Base-by-base conservation (phyloP, 2,113 vertebrate genomes). In the Tychaedon coryphoeus region DNA sequence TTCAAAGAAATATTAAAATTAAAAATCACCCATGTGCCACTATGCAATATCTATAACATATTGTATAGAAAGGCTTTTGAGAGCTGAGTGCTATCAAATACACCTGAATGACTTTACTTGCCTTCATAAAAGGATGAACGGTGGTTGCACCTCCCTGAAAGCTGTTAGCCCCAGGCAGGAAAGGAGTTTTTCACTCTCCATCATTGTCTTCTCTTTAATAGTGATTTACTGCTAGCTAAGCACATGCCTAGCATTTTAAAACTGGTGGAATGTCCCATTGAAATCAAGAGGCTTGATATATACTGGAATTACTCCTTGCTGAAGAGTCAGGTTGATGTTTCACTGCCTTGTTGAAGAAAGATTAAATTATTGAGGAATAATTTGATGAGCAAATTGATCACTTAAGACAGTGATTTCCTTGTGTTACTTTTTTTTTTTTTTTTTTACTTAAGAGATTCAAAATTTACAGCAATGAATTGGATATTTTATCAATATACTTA, bases 31-130 rank as follows among this genome's bases (percentile, higher is more conserved):
- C 28, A 3, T 48, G 19, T 80, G 19, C 1, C 34, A 23, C 70
- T 76, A 34, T 9, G 42, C 24, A 25, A 22, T 56, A 83, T 70
- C 36, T 92, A 43, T 50, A 86, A 31, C 14, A 38, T 15, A 19
- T 5, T 67, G 14, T 31, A 29, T 50, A 24, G 31, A 76, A 92
- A 81, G 29, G 38, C 16, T 81, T 92, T 91, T 85, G 40, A 92
- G 84, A 86, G 23, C 43, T 77, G 60, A 53, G 60, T 92, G 67
- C 60, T 60, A 79, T 90, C 47, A 82, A 91, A 86, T 47, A 76
- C 65, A 95, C 67, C 78, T 90, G 88, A 94, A 90, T 88, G 71
- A 83, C 72, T 95, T 97, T 92, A 86, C 48, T 93, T 92, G 40
- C 54, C 53, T 51, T 90, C 79, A 86, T 66, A 90, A 92, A 92